Evolutionary conservation across 2,797 vertebrate genomes (phyloP).

Genomic region (Etheostoma nigrum): DNA sequence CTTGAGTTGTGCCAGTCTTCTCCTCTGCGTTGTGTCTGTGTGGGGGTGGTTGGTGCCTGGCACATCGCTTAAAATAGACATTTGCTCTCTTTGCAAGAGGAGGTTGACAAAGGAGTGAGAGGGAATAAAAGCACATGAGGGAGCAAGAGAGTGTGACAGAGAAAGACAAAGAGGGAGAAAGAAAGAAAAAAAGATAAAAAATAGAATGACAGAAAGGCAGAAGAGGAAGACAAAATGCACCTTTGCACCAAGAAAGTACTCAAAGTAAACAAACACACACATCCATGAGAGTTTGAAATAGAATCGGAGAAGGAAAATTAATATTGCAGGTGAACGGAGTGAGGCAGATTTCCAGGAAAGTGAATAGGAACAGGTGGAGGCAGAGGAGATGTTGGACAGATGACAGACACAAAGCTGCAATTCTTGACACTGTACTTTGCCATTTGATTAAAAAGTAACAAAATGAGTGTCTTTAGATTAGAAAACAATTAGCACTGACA

Average conservation of each 20-base stretch:
- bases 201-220: conserved; percentile 23
- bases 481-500: conserved; percentile 2
- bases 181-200: neutral
- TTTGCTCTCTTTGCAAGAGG: conserved; percentile 77
- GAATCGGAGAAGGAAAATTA: conserved; percentile 45
- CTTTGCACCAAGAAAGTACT: conserved; percentile 51
- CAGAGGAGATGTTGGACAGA: conserved; percentile 20
- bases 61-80: conserved; percentile 85
- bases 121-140: conserved; percentile 68
- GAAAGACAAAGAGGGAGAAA: conserved; percentile 48
- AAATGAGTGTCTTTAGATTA: neutral
- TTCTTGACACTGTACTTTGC: conserved; percentile 19
- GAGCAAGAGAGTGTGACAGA: conserved; percentile 63
- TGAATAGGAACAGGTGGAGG: conserved; percentile 55
- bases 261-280: conserved; percentile 57
- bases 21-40: conserved; percentile 59
- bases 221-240: conserved; percentile 42
- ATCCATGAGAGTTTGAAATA: conserved; percentile 51
- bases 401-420: conserved; percentile 28
- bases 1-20: conserved; percentile 76
- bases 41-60: conserved; percentile 81
- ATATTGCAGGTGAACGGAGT: conserved; percentile 64
- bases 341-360: conserved; percentile 58
- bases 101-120: conserved; percentile 80
- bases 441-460: neutral